A percentile compares a stretch with the other conserved stretches of the same genome.
phyloP scores from a whole-genome alignment of 1,140 invertebrate species.

The Leptoteleia sp. region DNA sequence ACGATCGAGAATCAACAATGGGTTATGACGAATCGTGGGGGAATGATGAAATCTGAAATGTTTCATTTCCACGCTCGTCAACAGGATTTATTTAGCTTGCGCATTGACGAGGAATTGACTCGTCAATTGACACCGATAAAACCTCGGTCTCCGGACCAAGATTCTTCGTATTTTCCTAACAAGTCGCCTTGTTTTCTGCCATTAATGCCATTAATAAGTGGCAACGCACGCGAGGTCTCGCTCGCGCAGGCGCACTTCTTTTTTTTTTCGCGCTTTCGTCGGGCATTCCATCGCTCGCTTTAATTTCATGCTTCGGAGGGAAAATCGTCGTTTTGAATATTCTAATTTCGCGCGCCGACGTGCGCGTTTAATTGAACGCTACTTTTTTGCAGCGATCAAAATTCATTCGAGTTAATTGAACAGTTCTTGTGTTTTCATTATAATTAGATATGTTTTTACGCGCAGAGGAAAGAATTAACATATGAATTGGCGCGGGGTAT shows the following conservation, averaged over 20 bases:
- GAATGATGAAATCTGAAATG: conserved; percentile 27
- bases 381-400: conserved; percentile 8
- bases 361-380: conserved; percentile 26
- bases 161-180: conserved; percentile 51
- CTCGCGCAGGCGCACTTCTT: conserved; percentile 32
- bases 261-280: conserved; percentile 39
- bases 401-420: conserved; percentile 21
- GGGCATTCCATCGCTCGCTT: conserved; percentile 23
- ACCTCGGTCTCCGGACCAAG: conserved; percentile 35
- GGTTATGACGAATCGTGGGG: not conserved
- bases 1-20: not conserved
- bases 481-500: too few relatives aligned
- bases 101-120: conserved; percentile 45
- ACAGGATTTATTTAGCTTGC: conserved; percentile 18
- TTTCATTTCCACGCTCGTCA: conserved; percentile 3
- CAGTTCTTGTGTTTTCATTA: not conserved
- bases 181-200: conserved; percentile 42
- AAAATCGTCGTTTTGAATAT: conserved; percentile 38
- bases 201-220: conserved; percentile 45
- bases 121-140: conserved; percentile 55
- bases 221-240: conserved; percentile 38
- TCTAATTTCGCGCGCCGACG: conserved; percentile 6
- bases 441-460: too few relatives aligned
- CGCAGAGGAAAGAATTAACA: too few relatives aligned
- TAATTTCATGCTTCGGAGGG: conserved; percentile 33